Evolutionary conservation across 2,113 vertebrate species (phyloP), one percentile per base, ranked within the genome.

Genomic region (Gallinago undulata): DNA sequence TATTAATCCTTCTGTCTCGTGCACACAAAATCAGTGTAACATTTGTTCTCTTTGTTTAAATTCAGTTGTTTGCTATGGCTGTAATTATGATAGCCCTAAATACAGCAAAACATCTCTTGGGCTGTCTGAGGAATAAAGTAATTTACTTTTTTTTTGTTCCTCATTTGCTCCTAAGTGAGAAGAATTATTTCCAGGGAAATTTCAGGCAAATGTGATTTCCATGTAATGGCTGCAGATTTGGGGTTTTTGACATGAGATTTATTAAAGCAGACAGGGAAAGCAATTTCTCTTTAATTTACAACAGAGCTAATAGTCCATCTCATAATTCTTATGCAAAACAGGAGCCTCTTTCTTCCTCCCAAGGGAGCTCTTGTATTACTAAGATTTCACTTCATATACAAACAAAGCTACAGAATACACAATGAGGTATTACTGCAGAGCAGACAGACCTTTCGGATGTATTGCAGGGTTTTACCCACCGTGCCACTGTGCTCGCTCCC

Each of bases 301-400:
- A 9, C 41, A 77, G 33, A 94, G 76, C 15, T 96, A 96, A 92
- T 89, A 79, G 80, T 76, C 77, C 37, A 16, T 87, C 70, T 91
- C 45, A 50, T 96, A 94, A 93, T 94, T 87, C 59, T 92, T 94
- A 92, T 93, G 91, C 89, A 95, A 96, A 96, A 83, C 81, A 94
- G 70, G 48, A 96, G 67, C 33, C 21, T 80, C n/a, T 76, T 82
- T 85, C 67, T 66, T 59, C 7, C 67, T 94, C 89, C 59, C 74
- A 47, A 53, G 87, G 84, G 94, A 82, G 77, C 67, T 89, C 55
- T 85, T 81, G 50, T 73, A 37, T 92, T 87, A 76, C 66, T 89
- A 82, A 82, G 59, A 53, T 91, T 95, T 84, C 50, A 55, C 41
- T 84, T 89, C 37, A n/a, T 85, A 24, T 72, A 63, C 74, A 92